Base-by-base conservation (phyloP, 1,140 invertebrate genomes). In the Apolygus lucorum region DNA sequence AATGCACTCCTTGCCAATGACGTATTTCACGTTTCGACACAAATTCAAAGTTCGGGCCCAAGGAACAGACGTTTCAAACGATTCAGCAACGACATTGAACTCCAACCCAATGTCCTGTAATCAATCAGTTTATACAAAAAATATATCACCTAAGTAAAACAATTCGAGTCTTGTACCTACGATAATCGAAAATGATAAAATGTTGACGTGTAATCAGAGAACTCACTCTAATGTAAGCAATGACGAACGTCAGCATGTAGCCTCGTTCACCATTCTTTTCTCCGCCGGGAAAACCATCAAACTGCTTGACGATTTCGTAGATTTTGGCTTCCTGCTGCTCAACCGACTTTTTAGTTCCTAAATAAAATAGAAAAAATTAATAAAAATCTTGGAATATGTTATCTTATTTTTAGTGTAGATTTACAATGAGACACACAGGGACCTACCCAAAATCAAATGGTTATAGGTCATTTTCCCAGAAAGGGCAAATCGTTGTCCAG, bases 11-110 rank as follows among this genome's bases (percentile, higher is more conserved):
- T 84, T 76, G 1, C 80, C 77, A 0, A 98, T 83, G 42, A 91
- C 80, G 42, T 87, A 83, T 78, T 98, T 98, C 0, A 98, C 95
- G 82, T 96, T 96, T 28, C 85, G 81, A 77, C 94, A 96, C 17
- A 98, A 79, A 25, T 85, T 79, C n/a, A 89, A 78, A 4, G 93
- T 89, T 52, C 90, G 86, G 78, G 95, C 93, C 96, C 96, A 99
- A 1, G 96, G 90, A 21, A 97, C 94, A 0, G 96, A 98, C 0
- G 96, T 99, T 80, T 99, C 96, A 82, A 99, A 99, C 0, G 95
- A 98, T 79, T 99, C 96, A 0, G 94, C 89, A 11, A 99, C 86
- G 52, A 98, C 85, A 69, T 87, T 86, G 77, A 90, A 96, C 34
- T 96, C 90, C 63, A 98, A 83, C 0, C 87, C 96, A 52, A 98